Evolutionary conservation across 1,140 invertebrate species (phyloP).

Genomic region (Paralvinella palmiformis): DNA sequence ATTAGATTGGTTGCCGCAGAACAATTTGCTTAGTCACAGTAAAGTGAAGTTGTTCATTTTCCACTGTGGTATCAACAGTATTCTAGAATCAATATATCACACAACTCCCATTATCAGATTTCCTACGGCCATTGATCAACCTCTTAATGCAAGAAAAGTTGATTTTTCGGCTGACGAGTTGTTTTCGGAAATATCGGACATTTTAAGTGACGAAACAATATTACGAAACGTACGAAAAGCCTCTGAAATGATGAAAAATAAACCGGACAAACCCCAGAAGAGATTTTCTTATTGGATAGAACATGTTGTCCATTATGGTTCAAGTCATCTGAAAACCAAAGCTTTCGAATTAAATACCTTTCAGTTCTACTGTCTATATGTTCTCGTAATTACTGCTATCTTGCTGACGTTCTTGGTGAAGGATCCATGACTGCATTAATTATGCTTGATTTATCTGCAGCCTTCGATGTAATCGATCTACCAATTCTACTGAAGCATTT

Average conservation of each 20-base stretch:
- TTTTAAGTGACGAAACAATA: neutral
- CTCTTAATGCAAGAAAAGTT: constrained; percentile 37
- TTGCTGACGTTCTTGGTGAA: too few species aligned
- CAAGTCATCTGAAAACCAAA: constrained; percentile 26
- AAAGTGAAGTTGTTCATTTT: constrained; percentile 29
- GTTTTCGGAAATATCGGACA: neutral
- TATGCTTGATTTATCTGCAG: too few species aligned
- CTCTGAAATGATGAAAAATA: constrained; percentile 8
- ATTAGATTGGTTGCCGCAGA: constrained; percentile 64
- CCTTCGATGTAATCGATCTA: too few species aligned
- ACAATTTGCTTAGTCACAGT: constrained; percentile 31
- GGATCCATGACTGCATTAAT: too few species aligned
- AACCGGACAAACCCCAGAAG: constrained; percentile 2
- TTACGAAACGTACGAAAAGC: constrained; percentile 5
- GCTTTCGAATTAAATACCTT: constrained; percentile 27
- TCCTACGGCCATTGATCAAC: constrained; percentile 34
- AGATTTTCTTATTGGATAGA: constrained; percentile 21
- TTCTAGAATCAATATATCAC: constrained; percentile 26
- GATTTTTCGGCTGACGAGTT: constrained; percentile 8
- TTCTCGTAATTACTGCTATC: neutral
- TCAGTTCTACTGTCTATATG: constrained; percentile 31
- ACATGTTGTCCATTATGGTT: constrained; percentile 23
- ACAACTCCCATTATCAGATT: constrained; percentile 32
- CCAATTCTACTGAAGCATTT: too few species aligned
- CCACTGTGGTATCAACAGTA: constrained; percentile 31